Percentiles rank a stretch among this genome's conserved stretches.
Conservation (phyloP, 64 coral and sea anemone species). For the Stichodactyla helianthus region DNA sequence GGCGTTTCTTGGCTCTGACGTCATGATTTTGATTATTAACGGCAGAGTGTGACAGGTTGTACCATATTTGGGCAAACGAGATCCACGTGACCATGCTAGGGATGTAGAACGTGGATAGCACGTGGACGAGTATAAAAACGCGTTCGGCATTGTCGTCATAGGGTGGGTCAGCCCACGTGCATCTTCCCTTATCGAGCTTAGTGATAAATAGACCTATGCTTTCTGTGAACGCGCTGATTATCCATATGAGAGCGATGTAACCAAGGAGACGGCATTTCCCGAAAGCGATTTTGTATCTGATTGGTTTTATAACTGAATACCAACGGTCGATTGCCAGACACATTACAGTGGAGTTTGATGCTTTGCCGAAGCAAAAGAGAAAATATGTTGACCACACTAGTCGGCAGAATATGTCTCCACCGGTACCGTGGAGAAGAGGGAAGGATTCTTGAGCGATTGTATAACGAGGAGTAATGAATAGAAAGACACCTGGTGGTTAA, state of each 20-base stretch:
- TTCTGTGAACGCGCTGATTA: slow-evolving; percentile 5
- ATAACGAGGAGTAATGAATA: slow-evolving; percentile 25
- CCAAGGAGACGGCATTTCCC: slow-evolving; percentile 15
- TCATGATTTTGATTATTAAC: not conserved
- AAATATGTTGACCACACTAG: slow-evolving; percentile 38
- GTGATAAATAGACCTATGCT: not conserved
- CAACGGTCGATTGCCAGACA: slow-evolving; percentile 70
- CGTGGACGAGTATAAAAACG: slow-evolving; percentile 29
- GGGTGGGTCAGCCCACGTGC: not conserved
- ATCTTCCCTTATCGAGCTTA: not conserved
- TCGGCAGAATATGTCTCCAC: slow-evolving; percentile 12
- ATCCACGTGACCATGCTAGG: slow-evolving; percentile 42
- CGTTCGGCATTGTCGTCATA: not conserved
- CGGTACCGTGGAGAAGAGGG: not conserved
- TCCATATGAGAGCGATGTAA: slow-evolving; percentile 36
- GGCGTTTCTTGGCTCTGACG: slow-evolving; percentile 17
- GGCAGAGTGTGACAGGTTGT: not conserved
- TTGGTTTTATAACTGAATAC: slow-evolving; percentile 71
- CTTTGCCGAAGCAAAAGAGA: slow-evolving; percentile 62
- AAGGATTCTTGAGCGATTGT: slow-evolving; percentile 14
- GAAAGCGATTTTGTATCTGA: slow-evolving; percentile 32
- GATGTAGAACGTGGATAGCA: slow-evolving; percentile 37
- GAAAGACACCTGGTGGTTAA: not conserved
- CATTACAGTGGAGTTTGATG: slow-evolving; percentile 39
- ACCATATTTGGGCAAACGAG: slow-evolving; percentile 42